Evolutionary conservation across 2,113 vertebrate genomes (phyloP).

Genomic region (Brienomyrus longianalis): DNA sequence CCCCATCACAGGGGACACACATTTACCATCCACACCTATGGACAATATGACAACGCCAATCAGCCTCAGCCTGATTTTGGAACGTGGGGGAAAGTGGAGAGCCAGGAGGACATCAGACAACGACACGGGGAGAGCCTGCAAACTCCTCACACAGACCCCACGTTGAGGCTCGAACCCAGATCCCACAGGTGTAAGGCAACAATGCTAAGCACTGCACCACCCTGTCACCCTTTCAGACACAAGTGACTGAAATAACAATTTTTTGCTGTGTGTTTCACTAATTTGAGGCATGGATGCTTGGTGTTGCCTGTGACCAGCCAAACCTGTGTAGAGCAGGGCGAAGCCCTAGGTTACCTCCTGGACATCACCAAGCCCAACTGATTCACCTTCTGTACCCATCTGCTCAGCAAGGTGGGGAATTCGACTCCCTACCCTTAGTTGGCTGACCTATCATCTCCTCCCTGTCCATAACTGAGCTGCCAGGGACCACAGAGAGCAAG

Average conservation of each 20-base stretch:
- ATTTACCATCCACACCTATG: too few species aligned
- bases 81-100: too few species aligned
- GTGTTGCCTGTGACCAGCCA: neutral
- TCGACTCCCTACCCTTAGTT: neutral
- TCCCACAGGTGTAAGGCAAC: neutral
- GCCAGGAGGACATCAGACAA: too few species aligned
- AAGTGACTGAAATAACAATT: neutral
- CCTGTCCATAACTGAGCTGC: neutral
- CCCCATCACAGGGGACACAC: too few species aligned
- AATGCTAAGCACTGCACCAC: too few species aligned
- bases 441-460: neutral
- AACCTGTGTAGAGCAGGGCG: neutral
- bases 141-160: too few species aligned
- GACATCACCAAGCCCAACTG: neutral
- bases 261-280: neutral
- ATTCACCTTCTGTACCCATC: slow-evolving; percentile 3
- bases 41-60: too few species aligned
- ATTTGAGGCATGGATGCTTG: neutral
- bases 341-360: neutral
- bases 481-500: neutral
- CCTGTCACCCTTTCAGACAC: too few species aligned
- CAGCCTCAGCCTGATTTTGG: too few species aligned
- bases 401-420: neutral
- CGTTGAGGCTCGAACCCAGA: too few species aligned
- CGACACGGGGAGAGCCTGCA: too few species aligned